Evolutionary conservation across 2,888 invertebrate species (phyloP).

Genomic region (Thymelicus lineola): DNA sequence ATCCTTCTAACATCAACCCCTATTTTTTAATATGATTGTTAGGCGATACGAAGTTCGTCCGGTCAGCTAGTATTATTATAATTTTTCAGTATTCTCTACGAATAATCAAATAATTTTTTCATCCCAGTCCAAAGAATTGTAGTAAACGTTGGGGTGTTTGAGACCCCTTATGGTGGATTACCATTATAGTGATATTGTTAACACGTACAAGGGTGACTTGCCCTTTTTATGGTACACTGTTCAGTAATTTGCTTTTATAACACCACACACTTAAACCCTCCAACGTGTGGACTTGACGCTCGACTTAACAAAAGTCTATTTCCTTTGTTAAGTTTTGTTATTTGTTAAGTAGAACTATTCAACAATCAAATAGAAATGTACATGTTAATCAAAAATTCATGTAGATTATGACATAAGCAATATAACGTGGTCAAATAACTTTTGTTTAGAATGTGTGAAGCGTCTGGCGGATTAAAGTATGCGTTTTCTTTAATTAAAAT

Average conservation of each 20-base stretch:
- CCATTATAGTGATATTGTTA: conserved; percentile 62
- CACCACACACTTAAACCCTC: neutral
- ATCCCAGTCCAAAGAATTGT: conserved; percentile 1
- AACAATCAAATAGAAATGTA: too few species aligned
- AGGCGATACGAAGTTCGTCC: too few species aligned
- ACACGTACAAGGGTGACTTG: conserved; percentile 30
- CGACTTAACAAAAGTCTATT: neutral
- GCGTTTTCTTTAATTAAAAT: too few species aligned
- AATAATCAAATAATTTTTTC: neutral
- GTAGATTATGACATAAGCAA: too few species aligned
- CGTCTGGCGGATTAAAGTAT: too few species aligned
- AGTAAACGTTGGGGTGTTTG: conserved; percentile 15
- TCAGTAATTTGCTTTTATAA: conserved; percentile 12
- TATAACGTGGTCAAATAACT: too few species aligned
- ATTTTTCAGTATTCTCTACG: neutral
- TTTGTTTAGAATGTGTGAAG: too few species aligned
- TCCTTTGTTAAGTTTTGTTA: neutral
- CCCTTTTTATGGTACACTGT: conserved; percentile 35
- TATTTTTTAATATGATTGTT: too few species aligned
- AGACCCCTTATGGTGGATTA: conserved; percentile 54
- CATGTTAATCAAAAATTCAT: too few species aligned
- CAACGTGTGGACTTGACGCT: neutral
- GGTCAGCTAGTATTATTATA: too few species aligned
- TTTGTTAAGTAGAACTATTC: neutral
- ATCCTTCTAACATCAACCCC: too few species aligned